Evolutionary conservation across 2,888 invertebrate genomes (phyloP), one percentile per base, ranked within the genome.

Genomic region (Folsomia candida): DNA sequence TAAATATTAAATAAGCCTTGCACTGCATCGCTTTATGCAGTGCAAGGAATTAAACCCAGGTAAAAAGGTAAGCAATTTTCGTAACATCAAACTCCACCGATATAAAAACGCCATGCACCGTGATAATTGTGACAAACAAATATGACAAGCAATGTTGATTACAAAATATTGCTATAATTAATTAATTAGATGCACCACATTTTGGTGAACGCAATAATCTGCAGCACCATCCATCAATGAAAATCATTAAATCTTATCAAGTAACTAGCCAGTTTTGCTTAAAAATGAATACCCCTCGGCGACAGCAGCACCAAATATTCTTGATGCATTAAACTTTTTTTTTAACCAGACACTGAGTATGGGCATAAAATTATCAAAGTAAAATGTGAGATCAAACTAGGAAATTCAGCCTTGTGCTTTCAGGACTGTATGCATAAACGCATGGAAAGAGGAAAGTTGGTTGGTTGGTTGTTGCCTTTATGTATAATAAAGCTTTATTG

Each of bases 161-260:
- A 54, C n/a, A 54, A 54, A 54, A 54, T 54, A 54, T 22, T 4
- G 37, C 14, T 37, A 37, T 37, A 37, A 37, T 20, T 20, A 54
- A 6, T n/a, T 54, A 54, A 54, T 54, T 54, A 54, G 54, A 54
- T 54, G 54, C 18, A 54, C 54, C 54, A 54, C 54, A 54, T 54
- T 54, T 54, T 54, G 54, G 54, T 22, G 20, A 54, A 54, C 20
- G n/a, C 54, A 20, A 14, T 54, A 54, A 54, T 54, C 54, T n/a
- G n/a, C 20, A 22, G n/a, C 54, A 54, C 54, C 22, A 20, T 54
- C 6, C 18, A n/a, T 54, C 54, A 54, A 18, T 22, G 4, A 20
- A 14, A n/a, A 54, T 54, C 22, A 54, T 20, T 20, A 47, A 47
- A 18, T 47, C 47, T 18, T 47, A n/a, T n/a, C n/a, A n/a, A n/a